These are phyloP conservation scores for Drosophila neonasuta DNA, from an alignment of 2,888 invertebrate species.

Conservation along the genomic window DNA sequence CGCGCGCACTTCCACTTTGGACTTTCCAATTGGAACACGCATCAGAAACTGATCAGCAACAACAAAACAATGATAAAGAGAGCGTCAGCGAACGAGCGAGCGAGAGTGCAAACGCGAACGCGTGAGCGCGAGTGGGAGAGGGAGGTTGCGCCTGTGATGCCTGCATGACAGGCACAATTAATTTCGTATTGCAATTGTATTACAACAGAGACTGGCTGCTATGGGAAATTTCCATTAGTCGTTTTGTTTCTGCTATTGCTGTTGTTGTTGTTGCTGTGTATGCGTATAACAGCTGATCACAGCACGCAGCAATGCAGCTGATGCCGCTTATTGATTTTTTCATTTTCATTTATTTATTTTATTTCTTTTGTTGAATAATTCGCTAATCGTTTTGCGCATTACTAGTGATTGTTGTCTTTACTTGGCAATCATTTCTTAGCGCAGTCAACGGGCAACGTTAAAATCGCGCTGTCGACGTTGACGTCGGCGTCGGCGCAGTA, in stretches of 20 bases:
- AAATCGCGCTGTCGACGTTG: conserved; percentile 4
- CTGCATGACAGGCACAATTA: conserved; percentile 52
- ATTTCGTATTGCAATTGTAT: conserved; percentile 56
- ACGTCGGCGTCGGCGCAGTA: conserved; percentile 36
- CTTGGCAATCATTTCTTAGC: conserved; percentile 51
- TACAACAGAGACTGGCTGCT: conserved; percentile 52
- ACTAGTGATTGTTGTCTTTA: conserved; percentile 32
- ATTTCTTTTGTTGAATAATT: conserved; percentile 9
- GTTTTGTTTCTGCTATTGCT: conserved; percentile 19
- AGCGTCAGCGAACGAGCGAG: neutral
- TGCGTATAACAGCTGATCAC: conserved; percentile 65
- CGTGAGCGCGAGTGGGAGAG: conserved; percentile 4
- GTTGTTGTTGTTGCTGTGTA: conserved; percentile 29
- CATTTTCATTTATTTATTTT: conserved; percentile 2
- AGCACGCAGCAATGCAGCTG: conserved; percentile 39
- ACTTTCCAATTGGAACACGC: conserved; percentile 63
- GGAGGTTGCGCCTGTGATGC: conserved; percentile 21
- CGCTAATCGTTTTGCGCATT: conserved; percentile 49
- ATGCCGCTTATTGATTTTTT: conserved; percentile 56
- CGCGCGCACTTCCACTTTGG: conserved; percentile 55
- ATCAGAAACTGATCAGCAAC: conserved; percentile 52
- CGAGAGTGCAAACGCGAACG: conserved; percentile 1
- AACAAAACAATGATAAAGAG: conserved; percentile 28
- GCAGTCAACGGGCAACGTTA: conserved; percentile 25
- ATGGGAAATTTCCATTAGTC: conserved; percentile 70